phyloP scores from a whole-genome alignment of 1,140 invertebrate genomes.

The Drosophila seguyi region DNA sequence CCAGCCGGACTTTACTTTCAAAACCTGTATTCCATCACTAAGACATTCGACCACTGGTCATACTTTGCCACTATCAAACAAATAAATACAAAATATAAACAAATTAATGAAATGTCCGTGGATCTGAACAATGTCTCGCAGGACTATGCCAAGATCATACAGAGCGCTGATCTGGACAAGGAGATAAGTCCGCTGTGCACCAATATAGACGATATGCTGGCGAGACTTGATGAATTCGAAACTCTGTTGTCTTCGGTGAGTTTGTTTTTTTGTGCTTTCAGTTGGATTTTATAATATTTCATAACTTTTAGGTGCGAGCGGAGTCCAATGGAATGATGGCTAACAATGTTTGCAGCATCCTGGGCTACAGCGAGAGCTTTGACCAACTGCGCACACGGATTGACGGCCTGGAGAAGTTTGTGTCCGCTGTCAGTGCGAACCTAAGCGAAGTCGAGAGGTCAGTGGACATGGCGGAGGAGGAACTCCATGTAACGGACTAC shows the following conservation, averaged over 20 bases:
- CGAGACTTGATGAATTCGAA: conserved; percentile 79
- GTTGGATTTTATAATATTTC: background rate
- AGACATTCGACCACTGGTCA: background rate
- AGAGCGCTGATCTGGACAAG: conserved; percentile 66
- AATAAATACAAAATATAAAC: conserved; percentile 26
- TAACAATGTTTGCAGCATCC: conserved; percentile 69
- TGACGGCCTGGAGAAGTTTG: conserved; percentile 73
- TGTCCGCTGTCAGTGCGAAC: conserved; percentile 65
- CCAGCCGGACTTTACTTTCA: background rate
- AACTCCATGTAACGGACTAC: conserved; percentile 79
- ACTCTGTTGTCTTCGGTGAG: conserved; percentile 64
- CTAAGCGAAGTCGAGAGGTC: conserved; percentile 66
- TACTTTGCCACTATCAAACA: background rate
- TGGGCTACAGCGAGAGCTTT: conserved; percentile 65
- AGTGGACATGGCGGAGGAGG: conserved; percentile 75
- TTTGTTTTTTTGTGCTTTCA: background rate
- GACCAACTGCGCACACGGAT: conserved; percentile 59
- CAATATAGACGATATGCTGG: conserved; percentile 82
- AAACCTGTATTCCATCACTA: no score
- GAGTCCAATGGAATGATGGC: conserved; percentile 77
- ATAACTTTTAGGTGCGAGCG: conserved; percentile 63
- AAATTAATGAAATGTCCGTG: conserved; percentile 22
- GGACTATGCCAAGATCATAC: conserved; percentile 73
- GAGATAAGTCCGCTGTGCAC: conserved; percentile 80
- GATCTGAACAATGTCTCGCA: conserved; percentile 26